Evolutionary conservation across 2,113 vertebrate species (phyloP).

Genomic region (Mus pahari): DNA sequence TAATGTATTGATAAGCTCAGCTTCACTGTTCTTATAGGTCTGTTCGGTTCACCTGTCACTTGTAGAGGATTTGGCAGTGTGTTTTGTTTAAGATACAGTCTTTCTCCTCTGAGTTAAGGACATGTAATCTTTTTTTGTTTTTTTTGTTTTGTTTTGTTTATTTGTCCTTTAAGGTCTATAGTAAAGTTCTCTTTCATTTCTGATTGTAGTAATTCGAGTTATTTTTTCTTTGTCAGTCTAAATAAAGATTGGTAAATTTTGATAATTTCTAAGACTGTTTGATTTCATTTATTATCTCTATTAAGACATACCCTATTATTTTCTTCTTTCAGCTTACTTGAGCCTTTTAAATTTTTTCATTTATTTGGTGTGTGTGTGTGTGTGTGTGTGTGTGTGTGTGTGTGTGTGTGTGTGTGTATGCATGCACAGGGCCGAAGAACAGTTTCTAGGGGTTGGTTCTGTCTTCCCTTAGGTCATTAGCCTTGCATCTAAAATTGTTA

Average conservation of each 20-base stretch:
- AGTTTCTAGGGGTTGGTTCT: background rate
- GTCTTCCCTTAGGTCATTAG: background rate
- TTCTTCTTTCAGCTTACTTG: background rate
- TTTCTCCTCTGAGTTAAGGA: background rate
- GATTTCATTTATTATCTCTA: constrained; percentile 12
- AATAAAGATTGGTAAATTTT: background rate
- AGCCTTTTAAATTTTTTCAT: background rate
- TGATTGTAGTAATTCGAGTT: background rate
- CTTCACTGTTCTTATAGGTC: background rate
- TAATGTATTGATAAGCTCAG: background rate
- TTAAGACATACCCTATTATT: background rate
- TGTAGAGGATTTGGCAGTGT: background rate
- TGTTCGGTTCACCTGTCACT: background rate
- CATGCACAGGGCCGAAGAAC: background rate
- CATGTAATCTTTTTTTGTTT: background rate
- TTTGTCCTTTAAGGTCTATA: background rate
- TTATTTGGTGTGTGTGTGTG: background rate
- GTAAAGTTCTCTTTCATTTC: background rate
- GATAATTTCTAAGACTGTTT: background rate
- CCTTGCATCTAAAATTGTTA: background rate
- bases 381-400: background rate
- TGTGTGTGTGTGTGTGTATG: background rate
- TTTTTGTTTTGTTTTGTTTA: background rate
- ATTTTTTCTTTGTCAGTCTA: background rate
- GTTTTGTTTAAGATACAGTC: background rate